Evolutionary conservation across 2,797 vertebrate genomes (phyloP).

Genomic region (Spea hammondii): DNA sequence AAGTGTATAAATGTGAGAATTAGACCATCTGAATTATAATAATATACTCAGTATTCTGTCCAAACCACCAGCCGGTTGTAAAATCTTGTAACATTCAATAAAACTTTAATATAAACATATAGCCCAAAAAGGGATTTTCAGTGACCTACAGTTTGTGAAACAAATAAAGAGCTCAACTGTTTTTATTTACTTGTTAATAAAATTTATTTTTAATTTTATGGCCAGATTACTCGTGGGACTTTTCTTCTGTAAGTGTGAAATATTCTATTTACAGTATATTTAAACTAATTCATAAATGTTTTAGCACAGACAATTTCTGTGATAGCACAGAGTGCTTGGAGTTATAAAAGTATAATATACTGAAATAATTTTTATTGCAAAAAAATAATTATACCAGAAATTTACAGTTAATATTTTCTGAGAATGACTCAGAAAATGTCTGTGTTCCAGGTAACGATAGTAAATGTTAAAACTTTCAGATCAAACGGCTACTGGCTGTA

Average conservation of each 20-base stretch:
- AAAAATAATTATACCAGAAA: not conserved
- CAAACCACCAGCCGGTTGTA: too few relatives aligned
- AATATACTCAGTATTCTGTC: too few relatives aligned
- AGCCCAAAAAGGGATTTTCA: too few relatives aligned
- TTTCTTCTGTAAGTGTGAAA: not conserved
- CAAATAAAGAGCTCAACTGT: too few relatives aligned
- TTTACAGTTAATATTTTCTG: not conserved
- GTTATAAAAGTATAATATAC: not conserved
- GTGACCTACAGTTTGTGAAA: too few relatives aligned
- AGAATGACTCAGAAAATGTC: slow-evolving; percentile 2
- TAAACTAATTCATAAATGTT: not conserved
- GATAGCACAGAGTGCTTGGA: not conserved
- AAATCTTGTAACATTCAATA: too few relatives aligned
- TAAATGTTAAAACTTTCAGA: slow-evolving; percentile 7
- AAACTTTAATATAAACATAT: too few relatives aligned
- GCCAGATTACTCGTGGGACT: too few relatives aligned
- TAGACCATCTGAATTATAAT: too few relatives aligned
- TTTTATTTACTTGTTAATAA: too few relatives aligned
- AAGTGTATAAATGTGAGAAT: too few relatives aligned
- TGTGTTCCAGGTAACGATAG: slow-evolving; percentile 13
- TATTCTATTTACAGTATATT: not conserved
- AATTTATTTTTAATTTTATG: too few relatives aligned
- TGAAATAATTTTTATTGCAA: not conserved
- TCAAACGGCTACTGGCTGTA: slow-evolving; percentile 36
- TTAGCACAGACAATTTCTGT: not conserved